Percentiles rank a stretch among this genome's conserved stretches.
Conservation (phyloP, 1,140 invertebrate species). For the Euborellia annulipes region DNA sequence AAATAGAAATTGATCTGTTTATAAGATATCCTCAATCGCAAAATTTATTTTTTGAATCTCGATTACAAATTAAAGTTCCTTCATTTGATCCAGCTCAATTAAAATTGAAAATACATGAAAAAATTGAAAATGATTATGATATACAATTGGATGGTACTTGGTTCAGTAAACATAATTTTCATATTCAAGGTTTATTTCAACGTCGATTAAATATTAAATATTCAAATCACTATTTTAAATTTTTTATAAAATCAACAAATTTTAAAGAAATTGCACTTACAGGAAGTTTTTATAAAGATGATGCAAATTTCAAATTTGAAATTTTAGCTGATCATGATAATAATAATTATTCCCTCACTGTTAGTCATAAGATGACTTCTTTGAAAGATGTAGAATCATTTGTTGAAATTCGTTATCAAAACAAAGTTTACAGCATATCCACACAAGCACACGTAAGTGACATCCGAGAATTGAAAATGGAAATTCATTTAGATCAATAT, state of each 20-base stretch:
- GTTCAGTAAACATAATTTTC: slow-evolving; percentile 60
- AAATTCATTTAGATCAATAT: slow-evolving; percentile 57
- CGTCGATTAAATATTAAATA: slow-evolving; percentile 44
- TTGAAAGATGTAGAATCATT: slow-evolving; percentile 39
- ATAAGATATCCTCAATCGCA: slow-evolving; percentile 33
- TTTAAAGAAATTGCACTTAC: slow-evolving; percentile 40
- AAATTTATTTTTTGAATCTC: slow-evolving; percentile 37
- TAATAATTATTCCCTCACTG: slow-evolving; percentile 39
- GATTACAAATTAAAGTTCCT: slow-evolving; percentile 41
- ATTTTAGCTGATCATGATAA: slow-evolving; percentile 38
- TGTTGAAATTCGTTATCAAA: slow-evolving; percentile 43
- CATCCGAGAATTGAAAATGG: slow-evolving; percentile 28
- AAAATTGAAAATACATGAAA: slow-evolving; percentile 36
- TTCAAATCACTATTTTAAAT: slow-evolving; percentile 45
- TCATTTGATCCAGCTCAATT: slow-evolving; percentile 41
- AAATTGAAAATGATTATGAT: slow-evolving; percentile 35
- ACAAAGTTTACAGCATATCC: slow-evolving; percentile 41
- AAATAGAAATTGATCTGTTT: slow-evolving; percentile 35
- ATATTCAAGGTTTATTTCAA: slow-evolving; percentile 47
- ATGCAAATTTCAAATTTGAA: slow-evolving; percentile 5
- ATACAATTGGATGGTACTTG: slow-evolving; percentile 50
- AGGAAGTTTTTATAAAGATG: slow-evolving; percentile 3
- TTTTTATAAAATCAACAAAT: slow-evolving; percentile 47
- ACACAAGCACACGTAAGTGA: slow-evolving; percentile 25
- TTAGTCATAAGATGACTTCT: slow-evolving; percentile 38